These are phyloP conservation scores for Pantala flavescens DNA, from an alignment of 1,140 invertebrate genomes.

Conservation along the genomic window DNA sequence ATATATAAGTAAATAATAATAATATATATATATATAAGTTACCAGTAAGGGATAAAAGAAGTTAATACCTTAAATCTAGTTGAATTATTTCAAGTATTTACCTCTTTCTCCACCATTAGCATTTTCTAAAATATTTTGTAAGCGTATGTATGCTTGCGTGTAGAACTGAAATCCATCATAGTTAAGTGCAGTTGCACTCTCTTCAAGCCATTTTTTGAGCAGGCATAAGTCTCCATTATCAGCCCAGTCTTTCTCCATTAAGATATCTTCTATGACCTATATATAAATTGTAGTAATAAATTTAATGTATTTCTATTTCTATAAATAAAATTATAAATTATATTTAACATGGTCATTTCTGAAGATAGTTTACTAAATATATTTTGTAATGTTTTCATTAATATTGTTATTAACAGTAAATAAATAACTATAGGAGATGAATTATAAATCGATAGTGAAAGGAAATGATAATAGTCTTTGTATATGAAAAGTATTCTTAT, in stretches of 20 bases:
- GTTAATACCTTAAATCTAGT: not conserved
- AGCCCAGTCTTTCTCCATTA: constrained; percentile 32
- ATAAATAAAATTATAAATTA: constrained; percentile 16
- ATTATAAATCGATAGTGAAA: too few relatives aligned
- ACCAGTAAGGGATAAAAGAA: too few relatives aligned
- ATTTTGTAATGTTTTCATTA: too few relatives aligned
- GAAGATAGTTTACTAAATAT: too few relatives aligned
- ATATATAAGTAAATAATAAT: not conserved
- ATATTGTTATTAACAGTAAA: too few relatives aligned
- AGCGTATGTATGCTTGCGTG: constrained; percentile 49
- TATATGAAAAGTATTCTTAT: too few relatives aligned
- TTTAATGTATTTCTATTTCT: not conserved
- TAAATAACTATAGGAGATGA: too few relatives aligned
- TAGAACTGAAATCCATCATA: constrained; percentile 67
- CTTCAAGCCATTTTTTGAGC: constrained; percentile 52
- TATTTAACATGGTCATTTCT: constrained; percentile 11
- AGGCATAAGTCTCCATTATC: constrained; percentile 31
- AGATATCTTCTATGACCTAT: constrained; percentile 54
- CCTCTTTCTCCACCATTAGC: constrained; percentile 31
- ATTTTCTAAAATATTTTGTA: constrained; percentile 28
- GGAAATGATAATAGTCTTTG: too few relatives aligned
- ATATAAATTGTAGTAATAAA: constrained; percentile 23
- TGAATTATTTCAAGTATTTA: not conserved
- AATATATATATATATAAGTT: too few relatives aligned
- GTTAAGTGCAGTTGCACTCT: constrained; percentile 50